Evolutionary conservation across 2,797 vertebrate genomes (phyloP).

Genomic region (Enteromius viviparus): DNA sequence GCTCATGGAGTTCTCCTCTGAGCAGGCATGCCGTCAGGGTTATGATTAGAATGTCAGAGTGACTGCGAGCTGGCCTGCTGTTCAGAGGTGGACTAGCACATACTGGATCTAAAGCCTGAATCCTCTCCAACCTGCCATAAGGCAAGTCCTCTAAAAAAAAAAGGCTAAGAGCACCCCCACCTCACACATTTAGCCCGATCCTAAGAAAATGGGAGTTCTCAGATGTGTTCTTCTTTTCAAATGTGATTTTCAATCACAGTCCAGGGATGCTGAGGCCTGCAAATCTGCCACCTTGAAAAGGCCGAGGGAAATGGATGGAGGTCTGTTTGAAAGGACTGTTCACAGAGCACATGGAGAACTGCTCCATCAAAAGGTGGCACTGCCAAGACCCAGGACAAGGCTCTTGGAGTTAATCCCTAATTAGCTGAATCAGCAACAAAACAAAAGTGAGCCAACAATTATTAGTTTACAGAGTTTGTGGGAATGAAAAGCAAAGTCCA

Average conservation of each 20-base stretch:
- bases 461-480: slow-evolving; percentile 71
- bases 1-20: slow-evolving; percentile 69
- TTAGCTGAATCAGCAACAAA: slow-evolving; percentile 78
- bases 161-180: slow-evolving; percentile 68
- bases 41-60: slow-evolving; percentile 76
- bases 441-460: slow-evolving; percentile 71
- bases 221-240: slow-evolving; percentile 47
- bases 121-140: slow-evolving; percentile 63
- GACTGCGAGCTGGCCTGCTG: slow-evolving; percentile 59
- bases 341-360: slow-evolving; percentile 64
- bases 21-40: slow-evolving; percentile 71
- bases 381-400: slow-evolving; percentile 72
- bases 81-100: slow-evolving; percentile 69
- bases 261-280: slow-evolving; percentile 74
- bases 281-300: slow-evolving; percentile 65
- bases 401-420: slow-evolving; percentile 71
- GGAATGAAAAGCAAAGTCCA: slow-evolving; percentile 70
- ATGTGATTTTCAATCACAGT: slow-evolving; percentile 68
- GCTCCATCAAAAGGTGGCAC: slow-evolving; percentile 73
- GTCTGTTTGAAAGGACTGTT: slow-evolving; percentile 56
- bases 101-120: slow-evolving; percentile 60
- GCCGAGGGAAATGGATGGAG: slow-evolving; percentile 57
- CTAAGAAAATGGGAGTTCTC: slow-evolving; percentile 40
- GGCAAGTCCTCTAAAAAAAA: slow-evolving; percentile 70
- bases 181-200: slow-evolving; percentile 25